Conservation (phyloP, 2,113 vertebrate species). For the Prionailurus bengalensis region DNA sequence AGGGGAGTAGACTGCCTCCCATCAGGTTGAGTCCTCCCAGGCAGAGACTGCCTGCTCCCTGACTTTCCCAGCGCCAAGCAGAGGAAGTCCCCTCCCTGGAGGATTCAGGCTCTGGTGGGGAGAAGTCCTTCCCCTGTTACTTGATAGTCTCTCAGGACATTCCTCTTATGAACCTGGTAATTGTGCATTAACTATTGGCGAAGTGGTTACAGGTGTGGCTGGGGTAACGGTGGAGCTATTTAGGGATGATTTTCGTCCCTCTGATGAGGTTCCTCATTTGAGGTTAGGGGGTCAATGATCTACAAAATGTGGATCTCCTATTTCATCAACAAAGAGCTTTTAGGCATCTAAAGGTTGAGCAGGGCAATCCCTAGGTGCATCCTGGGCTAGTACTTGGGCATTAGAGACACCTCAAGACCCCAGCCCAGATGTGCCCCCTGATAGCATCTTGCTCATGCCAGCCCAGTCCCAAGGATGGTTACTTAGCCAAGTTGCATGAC, state of each 20-base stretch:
- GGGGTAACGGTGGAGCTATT: constrained; percentile 58
- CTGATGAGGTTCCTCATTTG: background rate
- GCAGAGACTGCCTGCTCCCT: background rate
- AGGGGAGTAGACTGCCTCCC: background rate
- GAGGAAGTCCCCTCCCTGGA: background rate
- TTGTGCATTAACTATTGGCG: constrained; percentile 14
- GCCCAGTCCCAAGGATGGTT: background rate
- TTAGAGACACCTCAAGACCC: background rate
- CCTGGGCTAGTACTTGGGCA: background rate
- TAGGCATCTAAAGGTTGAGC: background rate
- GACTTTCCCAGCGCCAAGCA: background rate
- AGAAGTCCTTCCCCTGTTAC: background rate
- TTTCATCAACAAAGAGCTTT: background rate
- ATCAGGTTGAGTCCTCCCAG: background rate
- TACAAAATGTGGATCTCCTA: background rate
- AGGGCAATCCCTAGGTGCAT: background rate
- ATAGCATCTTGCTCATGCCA: background rate
- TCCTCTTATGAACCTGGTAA: constrained; percentile 72
- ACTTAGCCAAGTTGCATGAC: background rate
- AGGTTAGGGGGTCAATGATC: background rate
- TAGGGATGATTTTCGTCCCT: constrained; percentile 45
- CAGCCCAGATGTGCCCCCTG: background rate
- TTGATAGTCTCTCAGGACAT: constrained; percentile 4
- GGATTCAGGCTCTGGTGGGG: background rate
- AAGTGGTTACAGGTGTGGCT: constrained; percentile 23